Evolutionary conservation across 2,797 vertebrate genomes (phyloP), one percentile per base, ranked within the genome.

Genomic region (Sebastes paucispinis): DNA sequence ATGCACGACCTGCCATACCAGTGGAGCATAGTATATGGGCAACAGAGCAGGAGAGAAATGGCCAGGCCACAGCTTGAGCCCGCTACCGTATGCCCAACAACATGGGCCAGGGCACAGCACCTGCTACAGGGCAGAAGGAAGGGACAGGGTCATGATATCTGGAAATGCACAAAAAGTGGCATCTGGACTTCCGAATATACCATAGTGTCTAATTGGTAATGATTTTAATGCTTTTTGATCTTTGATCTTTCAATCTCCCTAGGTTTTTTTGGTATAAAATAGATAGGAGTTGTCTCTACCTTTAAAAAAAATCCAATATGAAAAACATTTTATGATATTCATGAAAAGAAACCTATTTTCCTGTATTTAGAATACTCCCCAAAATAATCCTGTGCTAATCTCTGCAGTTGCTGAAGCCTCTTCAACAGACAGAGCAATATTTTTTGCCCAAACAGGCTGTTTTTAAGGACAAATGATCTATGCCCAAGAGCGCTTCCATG

Each of bases 61-160:
- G 77, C 75, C 75, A 71, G 80, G 64, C 67, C 80, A 57, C 93
- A 94, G 92, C 91, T 93, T 92, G 71, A 87, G 75, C 88, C 68
- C n/a, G 27, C 71, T 13, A 60, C 82, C 22, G 31, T 78, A 50
- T 70, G 84, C 84, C 65, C 55, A 68, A 32, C 62, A 80, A 77
- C 73, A 79, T 47, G 64, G 72, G 74, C 69, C 66, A 50, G 25
- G 68, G 72, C 81, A 27, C 55, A 64, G 50, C 57, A 69, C 73
- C 68, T 78, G 75, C 68, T 71, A 24, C 65, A 60, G 50, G 60
- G 64, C 39, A 36, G 76, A 43, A 67, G 73, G 36, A 66, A 60
- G 52, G 24, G 25, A 3, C 43, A 47, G 29, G 9, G 47, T 24
- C 8, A 78, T 63, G 52, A 68, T 27, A 55, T 71, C 52, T 76